A percentile compares a stretch with the other conserved stretches of the same genome.
Conservation (phyloP, 1,140 invertebrate genomes). For the Drosophila lowei region DNA sequence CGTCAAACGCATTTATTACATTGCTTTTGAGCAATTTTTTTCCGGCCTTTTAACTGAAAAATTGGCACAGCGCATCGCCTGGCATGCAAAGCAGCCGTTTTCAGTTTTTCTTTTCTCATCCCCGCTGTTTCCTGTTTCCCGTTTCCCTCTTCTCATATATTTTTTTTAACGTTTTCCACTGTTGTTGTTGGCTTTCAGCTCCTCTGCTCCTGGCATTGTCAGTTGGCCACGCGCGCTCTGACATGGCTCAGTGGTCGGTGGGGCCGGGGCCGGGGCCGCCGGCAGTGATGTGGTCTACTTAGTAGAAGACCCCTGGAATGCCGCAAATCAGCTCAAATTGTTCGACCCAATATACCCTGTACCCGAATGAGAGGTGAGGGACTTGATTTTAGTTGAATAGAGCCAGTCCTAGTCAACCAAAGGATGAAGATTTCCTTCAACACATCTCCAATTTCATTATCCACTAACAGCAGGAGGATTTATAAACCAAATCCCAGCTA, state of each 20-base stretch:
- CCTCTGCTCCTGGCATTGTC: conserved; percentile 66
- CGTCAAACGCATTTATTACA: conserved; percentile 78
- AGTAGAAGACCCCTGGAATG: conserved; percentile 44
- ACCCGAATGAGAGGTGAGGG: not conserved
- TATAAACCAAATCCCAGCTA: no score
- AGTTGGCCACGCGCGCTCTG: conserved; percentile 72
- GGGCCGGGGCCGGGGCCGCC: conserved; percentile 1
- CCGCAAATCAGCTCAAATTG: conserved; percentile 62
- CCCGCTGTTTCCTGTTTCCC: conserved; percentile 13
- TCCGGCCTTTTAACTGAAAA: conserved; percentile 77
- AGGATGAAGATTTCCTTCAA: no score
- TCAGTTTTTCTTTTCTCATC: conserved; percentile 33
- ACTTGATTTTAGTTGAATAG: no score
- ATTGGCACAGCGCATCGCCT: conserved; percentile 72
- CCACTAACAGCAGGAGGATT: not conserved
- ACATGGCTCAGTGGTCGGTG: conserved; percentile 52
- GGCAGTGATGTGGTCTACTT: conserved; percentile 54
- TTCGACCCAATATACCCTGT: conserved; percentile 8
- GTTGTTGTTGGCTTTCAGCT: conserved; percentile 31
- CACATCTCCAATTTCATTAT: no score
- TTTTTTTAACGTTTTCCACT: not conserved
- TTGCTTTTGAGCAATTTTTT: conserved; percentile 66
- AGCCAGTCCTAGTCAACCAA: no score
- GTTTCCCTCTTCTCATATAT: not conserved
- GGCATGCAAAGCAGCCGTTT: conserved; percentile 78